Percentiles rank a stretch among this genome's conserved stretches.
Evolutionary conservation across 2,888 invertebrate species (phyloP).

Genomic region (Mechanitis messenoides): DNA sequence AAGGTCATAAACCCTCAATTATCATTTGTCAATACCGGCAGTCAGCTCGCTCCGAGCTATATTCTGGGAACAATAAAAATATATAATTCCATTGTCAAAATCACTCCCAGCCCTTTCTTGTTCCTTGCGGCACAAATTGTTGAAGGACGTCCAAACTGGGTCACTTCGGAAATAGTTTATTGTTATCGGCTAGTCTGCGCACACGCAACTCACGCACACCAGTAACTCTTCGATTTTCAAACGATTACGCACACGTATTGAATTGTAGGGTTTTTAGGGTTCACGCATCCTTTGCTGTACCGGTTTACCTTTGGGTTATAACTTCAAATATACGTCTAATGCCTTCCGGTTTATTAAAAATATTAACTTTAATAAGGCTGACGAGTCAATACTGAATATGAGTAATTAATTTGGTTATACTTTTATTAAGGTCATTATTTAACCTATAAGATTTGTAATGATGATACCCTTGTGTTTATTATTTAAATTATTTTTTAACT

Average conservation of each 20-base stretch:
- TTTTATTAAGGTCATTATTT: constrained; percentile 60
- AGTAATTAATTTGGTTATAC: constrained; percentile 60
- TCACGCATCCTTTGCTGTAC: constrained; percentile 61
- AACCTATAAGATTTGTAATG: constrained; percentile 67
- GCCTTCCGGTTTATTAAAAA: constrained; percentile 61
- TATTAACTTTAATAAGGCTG: constrained; percentile 64
- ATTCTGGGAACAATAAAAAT: constrained; percentile 54
- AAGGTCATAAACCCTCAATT: constrained; percentile 40
- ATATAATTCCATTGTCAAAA: constrained; percentile 53
- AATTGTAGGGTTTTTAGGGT: constrained; percentile 55
- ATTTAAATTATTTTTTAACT: constrained; percentile 24
- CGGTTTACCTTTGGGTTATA: constrained; percentile 61
- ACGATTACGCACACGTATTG: constrained; percentile 56
- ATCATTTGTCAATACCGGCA: constrained; percentile 40
- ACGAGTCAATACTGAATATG: constrained; percentile 66
- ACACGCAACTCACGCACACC: constrained; percentile 57
- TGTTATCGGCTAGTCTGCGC: constrained; percentile 75
- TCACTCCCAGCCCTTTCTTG: constrained; percentile 71
- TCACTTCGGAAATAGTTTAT: constrained; percentile 78
- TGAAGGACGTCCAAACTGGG: constrained; percentile 75
- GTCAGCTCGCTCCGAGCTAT: constrained; percentile 45
- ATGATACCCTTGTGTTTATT: constrained; percentile 62
- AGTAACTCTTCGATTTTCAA: constrained; percentile 53
- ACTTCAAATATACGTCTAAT: constrained; percentile 42
- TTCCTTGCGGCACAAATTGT: constrained; percentile 74